Conservation (phyloP, 2,113 vertebrate species). For the Ia io region DNA sequence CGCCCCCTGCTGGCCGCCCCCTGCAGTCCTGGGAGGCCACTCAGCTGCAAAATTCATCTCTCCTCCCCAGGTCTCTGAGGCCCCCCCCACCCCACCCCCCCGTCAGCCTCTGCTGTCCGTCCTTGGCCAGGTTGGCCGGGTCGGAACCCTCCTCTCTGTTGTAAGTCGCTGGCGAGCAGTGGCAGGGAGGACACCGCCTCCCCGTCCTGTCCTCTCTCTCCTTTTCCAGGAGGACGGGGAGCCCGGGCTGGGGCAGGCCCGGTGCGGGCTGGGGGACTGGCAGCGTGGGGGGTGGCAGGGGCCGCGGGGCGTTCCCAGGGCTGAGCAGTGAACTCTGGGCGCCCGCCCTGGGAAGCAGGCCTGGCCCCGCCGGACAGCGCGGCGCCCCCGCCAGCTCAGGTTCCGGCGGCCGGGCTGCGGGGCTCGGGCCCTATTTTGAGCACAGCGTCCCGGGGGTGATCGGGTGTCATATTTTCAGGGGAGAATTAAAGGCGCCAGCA, state of each 20-base stretch:
- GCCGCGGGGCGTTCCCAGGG: accelerated
- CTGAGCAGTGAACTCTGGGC: accelerated
- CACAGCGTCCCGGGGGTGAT: conserved; percentile 26
- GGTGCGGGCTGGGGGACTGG: accelerated
- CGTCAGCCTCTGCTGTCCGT: accelerated
- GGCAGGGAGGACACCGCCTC: background rate
- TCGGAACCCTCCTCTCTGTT: too few species aligned
- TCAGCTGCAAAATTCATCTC: background rate
- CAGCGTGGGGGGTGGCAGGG: too few species aligned
- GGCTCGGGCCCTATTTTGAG: conserved; percentile 68
- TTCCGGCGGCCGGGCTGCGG: conserved; percentile 13
- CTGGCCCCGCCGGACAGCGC: background rate
- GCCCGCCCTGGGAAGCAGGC: background rate
- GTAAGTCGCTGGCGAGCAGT: background rate
- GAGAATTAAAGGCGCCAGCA: conserved; percentile 21
- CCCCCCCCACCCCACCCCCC: too few species aligned
- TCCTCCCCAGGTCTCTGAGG: background rate
- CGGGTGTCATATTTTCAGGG: conserved; percentile 59
- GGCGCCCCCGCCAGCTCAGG: background rate
- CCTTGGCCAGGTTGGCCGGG: background rate
- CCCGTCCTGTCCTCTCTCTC: background rate
- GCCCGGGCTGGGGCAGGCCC: background rate
- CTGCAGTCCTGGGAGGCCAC: accelerated
- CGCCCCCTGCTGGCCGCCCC: accelerated
- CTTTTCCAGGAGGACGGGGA: background rate